phyloP scores from a whole-genome alignment of 2,888 invertebrate species.

The Tethea ocularis region DNA sequence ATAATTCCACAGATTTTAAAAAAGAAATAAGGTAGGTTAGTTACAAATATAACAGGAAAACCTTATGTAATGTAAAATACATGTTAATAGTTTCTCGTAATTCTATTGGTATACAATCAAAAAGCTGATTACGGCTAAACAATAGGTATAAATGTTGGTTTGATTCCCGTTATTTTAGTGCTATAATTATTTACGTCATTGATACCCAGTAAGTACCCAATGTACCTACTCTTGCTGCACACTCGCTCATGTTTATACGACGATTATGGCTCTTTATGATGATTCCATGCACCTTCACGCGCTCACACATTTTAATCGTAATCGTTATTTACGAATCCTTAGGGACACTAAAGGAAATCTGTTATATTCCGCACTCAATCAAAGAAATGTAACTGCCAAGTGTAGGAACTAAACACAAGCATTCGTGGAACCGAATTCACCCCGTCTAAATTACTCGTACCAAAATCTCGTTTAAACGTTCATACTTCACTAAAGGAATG shows the following conservation, averaged over 20 bases:
- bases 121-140: slow-evolving; percentile 47
- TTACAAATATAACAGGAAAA: slow-evolving; percentile 8
- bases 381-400: slow-evolving; percentile 55
- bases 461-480: slow-evolving; percentile 43
- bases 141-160: slow-evolving; percentile 39
- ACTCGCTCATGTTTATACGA: background rate
- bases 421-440: slow-evolving; percentile 64
- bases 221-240: background rate
- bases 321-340: background rate
- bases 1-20: background rate
- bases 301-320: background rate
- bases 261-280: background rate
- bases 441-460: slow-evolving; percentile 49
- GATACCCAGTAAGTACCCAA: background rate
- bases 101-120: slow-evolving; percentile 57
- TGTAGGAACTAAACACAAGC: slow-evolving; percentile 82
- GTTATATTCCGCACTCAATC: slow-evolving; percentile 31
- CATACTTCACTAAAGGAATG: slow-evolving; percentile 46
- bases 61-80: slow-evolving; percentile 18
- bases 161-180: slow-evolving; percentile 42
- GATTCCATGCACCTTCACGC: background rate
- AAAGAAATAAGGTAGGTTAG: background rate
- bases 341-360: slow-evolving; percentile 22
- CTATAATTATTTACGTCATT: slow-evolving; percentile 7
- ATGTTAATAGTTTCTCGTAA: slow-evolving; percentile 18